phyloP scores from a whole-genome alignment of 2,113 vertebrate genomes.

The Myotis lucifugus region DNA sequence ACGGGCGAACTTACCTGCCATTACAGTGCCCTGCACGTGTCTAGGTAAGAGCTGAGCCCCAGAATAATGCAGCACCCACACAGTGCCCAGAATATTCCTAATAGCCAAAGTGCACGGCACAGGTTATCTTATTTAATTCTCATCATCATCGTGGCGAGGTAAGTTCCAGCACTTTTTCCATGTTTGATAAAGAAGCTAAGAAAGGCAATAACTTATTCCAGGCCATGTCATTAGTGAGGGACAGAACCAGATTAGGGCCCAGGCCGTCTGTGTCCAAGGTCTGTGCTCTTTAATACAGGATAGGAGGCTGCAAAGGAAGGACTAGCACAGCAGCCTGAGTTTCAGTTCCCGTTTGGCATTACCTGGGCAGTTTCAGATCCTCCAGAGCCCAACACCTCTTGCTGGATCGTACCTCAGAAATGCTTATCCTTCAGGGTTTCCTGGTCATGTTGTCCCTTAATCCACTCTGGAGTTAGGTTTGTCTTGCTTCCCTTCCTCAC shows the following conservation, averaged over 20 bases:
- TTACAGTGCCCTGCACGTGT: background rate
- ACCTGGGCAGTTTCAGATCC: background rate
- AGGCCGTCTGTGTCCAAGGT: background rate
- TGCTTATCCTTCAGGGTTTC: background rate
- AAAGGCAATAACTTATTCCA: background rate
- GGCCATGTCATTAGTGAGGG: background rate
- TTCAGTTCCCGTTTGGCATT: background rate
- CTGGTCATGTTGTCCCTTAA: background rate
- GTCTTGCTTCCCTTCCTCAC: background rate
- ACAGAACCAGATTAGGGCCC: background rate
- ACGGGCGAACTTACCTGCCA: background rate
- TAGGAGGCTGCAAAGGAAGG: background rate
- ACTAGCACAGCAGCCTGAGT: background rate
- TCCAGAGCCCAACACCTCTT: background rate
- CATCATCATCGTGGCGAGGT: background rate
- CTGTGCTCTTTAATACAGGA: fast-evolving
- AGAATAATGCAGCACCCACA: background rate
- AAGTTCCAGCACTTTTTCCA: background rate
- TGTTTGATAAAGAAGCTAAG: background rate
- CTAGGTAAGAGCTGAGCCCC: background rate
- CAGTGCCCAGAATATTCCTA: background rate
- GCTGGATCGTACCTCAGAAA: background rate
- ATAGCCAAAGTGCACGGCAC: too few species aligned
- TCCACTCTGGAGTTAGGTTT: background rate
- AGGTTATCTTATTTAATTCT: background rate